Evolutionary conservation across 2,888 invertebrate genomes (phyloP).

Genomic region (Sphinx pinastri): DNA sequence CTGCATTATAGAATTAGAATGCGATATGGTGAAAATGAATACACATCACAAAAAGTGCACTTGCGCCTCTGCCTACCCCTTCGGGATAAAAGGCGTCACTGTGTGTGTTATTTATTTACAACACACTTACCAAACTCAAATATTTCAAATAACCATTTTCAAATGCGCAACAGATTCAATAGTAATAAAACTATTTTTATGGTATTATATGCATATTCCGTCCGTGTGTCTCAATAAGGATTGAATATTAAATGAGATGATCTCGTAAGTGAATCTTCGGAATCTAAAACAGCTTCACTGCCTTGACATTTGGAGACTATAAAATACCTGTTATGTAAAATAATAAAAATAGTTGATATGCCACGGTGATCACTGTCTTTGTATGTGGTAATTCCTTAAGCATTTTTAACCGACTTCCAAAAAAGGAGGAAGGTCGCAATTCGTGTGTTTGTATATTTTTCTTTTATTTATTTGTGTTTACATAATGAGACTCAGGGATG

Average conservation of each 20-base stretch:
- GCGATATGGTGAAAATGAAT: no score
- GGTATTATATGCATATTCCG: not conserved
- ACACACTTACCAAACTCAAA: no score
- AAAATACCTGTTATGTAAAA: slow-evolving; percentile 12
- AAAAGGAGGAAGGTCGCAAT: not conserved
- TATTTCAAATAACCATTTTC: no score
- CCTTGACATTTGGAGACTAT: slow-evolving; percentile 26
- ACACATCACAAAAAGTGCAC: not conserved
- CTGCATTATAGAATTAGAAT: no score
- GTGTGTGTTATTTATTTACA: no score
- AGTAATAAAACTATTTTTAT: slow-evolving; percentile 2
- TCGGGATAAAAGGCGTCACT: not conserved
- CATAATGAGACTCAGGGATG: no score
- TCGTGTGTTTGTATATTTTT: no score
- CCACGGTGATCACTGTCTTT: not conserved
- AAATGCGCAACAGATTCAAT: no score
- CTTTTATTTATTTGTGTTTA: no score
- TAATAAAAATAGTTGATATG: slow-evolving; percentile 19
- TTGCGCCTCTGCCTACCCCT: not conserved
- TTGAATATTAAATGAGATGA: slow-evolving; percentile 20
- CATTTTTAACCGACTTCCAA: not conserved
- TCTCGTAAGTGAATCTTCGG: slow-evolving; percentile 9
- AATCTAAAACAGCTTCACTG: slow-evolving; percentile 24
- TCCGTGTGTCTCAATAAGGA: slow-evolving; percentile 4
- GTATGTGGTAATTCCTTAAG: no score